A percentile compares a stretch with the other conserved stretches of the same genome.
Conservation (phyloP, 1,140 invertebrate species). For the Sarcophaga bullata region DNA sequence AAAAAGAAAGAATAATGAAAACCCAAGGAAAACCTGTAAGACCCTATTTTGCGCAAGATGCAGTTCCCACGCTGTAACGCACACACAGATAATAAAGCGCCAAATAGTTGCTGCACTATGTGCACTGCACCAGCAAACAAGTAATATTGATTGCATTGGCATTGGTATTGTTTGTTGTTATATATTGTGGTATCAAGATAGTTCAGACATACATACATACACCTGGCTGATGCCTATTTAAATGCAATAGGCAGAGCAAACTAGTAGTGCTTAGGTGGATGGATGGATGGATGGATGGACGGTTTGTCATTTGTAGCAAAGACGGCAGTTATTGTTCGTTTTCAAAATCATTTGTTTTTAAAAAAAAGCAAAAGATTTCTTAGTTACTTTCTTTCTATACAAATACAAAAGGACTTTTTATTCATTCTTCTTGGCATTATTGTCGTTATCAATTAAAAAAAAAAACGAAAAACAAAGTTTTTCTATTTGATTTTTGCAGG, state of each 20-base stretch:
- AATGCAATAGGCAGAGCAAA: background rate
- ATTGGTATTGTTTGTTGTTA: background rate
- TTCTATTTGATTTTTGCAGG: too few relatives aligned
- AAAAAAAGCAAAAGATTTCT: too few relatives aligned
- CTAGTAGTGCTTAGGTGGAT: background rate
- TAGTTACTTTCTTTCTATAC: too few relatives aligned
- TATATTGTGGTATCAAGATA: slow-evolving; percentile 13
- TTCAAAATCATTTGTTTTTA: too few relatives aligned
- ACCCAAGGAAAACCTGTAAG: background rate
- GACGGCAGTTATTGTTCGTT: too few relatives aligned
- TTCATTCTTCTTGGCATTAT: too few relatives aligned
- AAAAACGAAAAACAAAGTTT: too few relatives aligned
- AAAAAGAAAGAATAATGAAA: too few relatives aligned
- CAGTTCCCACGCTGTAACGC: background rate
- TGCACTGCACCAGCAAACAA: background rate
- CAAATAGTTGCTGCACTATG: background rate
- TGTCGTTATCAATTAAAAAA: too few relatives aligned
- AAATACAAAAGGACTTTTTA: too few relatives aligned
- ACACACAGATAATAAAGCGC: background rate
- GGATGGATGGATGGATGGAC: background rate
- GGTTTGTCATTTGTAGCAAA: too few relatives aligned
- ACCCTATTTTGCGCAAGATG: slow-evolving; percentile 13
- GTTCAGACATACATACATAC: background rate
- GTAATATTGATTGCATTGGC: background rate
- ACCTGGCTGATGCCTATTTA: background rate